Conservation (phyloP, 2,888 invertebrate species). For the Platerodrilus igneus region DNA sequence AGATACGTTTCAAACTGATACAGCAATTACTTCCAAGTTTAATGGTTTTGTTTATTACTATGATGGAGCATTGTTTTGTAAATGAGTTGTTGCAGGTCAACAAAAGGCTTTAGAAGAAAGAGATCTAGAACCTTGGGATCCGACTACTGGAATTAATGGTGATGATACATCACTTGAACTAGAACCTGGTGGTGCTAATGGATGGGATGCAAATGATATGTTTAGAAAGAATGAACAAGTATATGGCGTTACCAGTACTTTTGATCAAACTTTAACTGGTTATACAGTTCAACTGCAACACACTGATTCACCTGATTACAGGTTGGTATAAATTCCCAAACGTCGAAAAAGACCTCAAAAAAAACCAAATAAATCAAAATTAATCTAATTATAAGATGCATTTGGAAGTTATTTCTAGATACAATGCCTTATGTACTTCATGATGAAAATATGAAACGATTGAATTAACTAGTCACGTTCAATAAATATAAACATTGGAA, state of each 20-base stretch:
- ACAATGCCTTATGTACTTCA: too few species aligned
- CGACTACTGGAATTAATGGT: slow-evolving; percentile 47
- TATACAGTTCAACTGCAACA: slow-evolving; percentile 86
- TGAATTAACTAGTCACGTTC: too few species aligned
- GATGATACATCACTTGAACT: slow-evolving; percentile 62
- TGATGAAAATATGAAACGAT: too few species aligned
- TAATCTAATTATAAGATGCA: too few species aligned
- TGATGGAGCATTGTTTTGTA: slow-evolving; percentile 5
- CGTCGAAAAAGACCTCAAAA: slow-evolving; percentile 46
- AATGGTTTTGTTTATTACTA: too few species aligned
- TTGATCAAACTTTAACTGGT: slow-evolving; percentile 84
- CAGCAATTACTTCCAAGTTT: slow-evolving; percentile 76
- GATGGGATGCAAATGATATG: slow-evolving; percentile 97
- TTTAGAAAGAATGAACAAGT: slow-evolving; percentile 88
- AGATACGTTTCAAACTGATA: slow-evolving; percentile 85
- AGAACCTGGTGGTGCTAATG: slow-evolving; percentile 75
- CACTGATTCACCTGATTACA: slow-evolving; percentile 81
- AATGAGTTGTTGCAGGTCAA: slow-evolving; percentile 22
- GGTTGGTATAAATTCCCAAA: too few species aligned
- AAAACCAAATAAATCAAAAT: too few species aligned
- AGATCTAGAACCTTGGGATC: slow-evolving; percentile 88
- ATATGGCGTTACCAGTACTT: slow-evolving; percentile 90
- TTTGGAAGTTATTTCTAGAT: too few species aligned
- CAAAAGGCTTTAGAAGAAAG: slow-evolving; percentile 57
- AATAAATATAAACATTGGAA: too few species aligned